These are phyloP conservation scores for Periplaneta americana DNA, from an alignment of 1,140 invertebrate species.

Conservation along the genomic window DNA sequence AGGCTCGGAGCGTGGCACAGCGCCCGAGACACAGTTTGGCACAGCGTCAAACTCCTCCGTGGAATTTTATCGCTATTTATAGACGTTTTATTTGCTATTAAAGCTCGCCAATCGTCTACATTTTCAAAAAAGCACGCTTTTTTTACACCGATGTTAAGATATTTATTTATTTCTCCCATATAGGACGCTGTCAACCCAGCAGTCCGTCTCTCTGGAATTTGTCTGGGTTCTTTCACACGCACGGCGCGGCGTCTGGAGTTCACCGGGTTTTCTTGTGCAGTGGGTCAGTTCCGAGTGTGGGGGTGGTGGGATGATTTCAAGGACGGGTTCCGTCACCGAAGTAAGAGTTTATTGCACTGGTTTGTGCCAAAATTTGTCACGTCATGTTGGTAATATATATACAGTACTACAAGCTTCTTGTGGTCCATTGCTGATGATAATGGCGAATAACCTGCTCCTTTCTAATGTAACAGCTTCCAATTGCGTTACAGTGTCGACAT, in stretches of 20 bases:
- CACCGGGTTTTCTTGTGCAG: background rate
- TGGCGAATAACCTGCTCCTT: background rate
- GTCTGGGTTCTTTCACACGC: background rate
- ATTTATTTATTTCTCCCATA: background rate
- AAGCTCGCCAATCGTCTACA: background rate
- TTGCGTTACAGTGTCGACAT: background rate
- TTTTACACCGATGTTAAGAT: background rate
- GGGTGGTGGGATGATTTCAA: background rate
- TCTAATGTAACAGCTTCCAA: background rate
- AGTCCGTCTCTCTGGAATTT: background rate
- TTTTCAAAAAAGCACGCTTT: background rate
- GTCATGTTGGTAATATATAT: background rate
- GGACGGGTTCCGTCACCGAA: too few species aligned
- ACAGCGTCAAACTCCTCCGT: background rate
- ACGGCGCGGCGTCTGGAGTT: too few species aligned
- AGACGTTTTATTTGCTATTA: background rate
- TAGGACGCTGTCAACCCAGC: too few species aligned
- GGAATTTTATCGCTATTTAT: background rate
- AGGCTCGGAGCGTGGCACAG: background rate
- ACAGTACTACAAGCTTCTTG: background rate
- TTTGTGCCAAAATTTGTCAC: background rate
- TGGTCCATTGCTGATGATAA: background rate
- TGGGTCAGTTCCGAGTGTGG: background rate
- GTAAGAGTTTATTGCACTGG: background rate
- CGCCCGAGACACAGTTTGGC: background rate